Evolutionary conservation across 2,888 invertebrate species (phyloP), one percentile per base, ranked within the genome.

Genomic region (Polyommatus iphigenia): DNA sequence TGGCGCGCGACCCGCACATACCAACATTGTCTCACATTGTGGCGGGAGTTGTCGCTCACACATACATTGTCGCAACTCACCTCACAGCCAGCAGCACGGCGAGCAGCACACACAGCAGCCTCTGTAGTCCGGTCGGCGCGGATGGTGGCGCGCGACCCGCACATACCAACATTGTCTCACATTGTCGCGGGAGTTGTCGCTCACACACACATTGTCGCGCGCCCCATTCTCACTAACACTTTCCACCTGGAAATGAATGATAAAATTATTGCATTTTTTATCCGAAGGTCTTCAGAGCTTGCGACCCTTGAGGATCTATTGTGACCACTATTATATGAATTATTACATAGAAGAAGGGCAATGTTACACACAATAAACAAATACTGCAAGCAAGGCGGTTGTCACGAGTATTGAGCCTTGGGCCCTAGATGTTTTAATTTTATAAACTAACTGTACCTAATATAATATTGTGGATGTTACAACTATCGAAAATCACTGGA

Each of bases 1-100:
- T 86, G 83, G 82, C 85, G 88, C 90, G 90, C 90, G 86, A 84
- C 88, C 90, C 87, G 87, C 88, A 85, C 92, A 91, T 92, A 82
- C 89, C 86, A 87, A 87, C 93, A 92, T 92, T 86, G 85, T 88
- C 85, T 92, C 88, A 92, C 92, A 92, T 92, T 84, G 82, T 82
- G 82, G 78, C 82, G 82, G 82, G 83, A 81, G 83, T 84, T 86
- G 87, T 86, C 85, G 84, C 80, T 85, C 84, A 80, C 83, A 85
- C 29, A 85, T 84, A 85, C 87, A 87, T 87, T 82, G 82, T 82
- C 83, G 83, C 83, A 80, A 59, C 87, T 86, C 75, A 87, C 92
- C 85, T 93, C 88, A 92, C 93, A 93, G 41, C 41, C 41, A 41
- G 41, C 41, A 41, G 41, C 41, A 41, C 41, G 41, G 41, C 41